A percentile compares a stretch with the other conserved stretches of the same genome.
Conservation (phyloP, 1,140 invertebrate genomes). For the Calliopsis andreniformis region DNA sequence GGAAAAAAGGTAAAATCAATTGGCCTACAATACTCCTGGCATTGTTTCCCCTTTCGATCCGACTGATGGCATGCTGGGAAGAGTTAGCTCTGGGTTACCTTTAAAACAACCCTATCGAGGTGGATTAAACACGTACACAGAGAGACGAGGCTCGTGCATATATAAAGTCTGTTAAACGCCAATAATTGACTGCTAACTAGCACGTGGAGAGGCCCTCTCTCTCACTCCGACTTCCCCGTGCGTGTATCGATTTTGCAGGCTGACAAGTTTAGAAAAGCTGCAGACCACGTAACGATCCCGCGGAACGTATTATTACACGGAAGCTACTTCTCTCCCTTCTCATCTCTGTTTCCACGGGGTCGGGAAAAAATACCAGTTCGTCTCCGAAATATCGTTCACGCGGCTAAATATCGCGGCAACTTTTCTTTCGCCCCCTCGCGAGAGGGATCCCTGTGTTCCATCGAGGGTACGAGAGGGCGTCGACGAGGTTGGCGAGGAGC, state of each 20-base stretch:
- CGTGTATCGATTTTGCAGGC: constrained; percentile 39
- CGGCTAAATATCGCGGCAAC: constrained; percentile 4
- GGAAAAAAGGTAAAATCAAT: constrained; percentile 38
- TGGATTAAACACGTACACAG: too few relatives aligned
- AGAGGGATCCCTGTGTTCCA: not conserved
- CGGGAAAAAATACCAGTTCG: constrained; percentile 2
- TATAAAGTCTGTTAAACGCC: constrained; percentile 38
- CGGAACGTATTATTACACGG: constrained; percentile 28
- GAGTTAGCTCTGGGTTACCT: constrained; percentile 17
- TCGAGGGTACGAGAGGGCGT: not conserved
- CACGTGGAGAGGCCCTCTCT: constrained; percentile 50
- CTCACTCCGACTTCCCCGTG: constrained; percentile 4
- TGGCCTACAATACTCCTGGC: constrained; percentile 21
- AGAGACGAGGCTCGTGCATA: not conserved
- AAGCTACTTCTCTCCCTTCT: not conserved
- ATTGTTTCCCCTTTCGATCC: constrained; percentile 41
- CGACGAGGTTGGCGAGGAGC: not conserved
- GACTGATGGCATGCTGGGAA: not conserved
- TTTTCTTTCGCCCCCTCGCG: constrained; percentile 12
- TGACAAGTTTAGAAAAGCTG: constrained; percentile 47
- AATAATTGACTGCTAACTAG: constrained; percentile 40
- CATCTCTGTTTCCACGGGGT: not conserved
- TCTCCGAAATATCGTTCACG: constrained; percentile 24
- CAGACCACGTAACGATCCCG: constrained; percentile 5
- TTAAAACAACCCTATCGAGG: constrained; percentile 1